Conservation (phyloP, 2,797 vertebrate species). For the Lithobates pipiens region DNA sequence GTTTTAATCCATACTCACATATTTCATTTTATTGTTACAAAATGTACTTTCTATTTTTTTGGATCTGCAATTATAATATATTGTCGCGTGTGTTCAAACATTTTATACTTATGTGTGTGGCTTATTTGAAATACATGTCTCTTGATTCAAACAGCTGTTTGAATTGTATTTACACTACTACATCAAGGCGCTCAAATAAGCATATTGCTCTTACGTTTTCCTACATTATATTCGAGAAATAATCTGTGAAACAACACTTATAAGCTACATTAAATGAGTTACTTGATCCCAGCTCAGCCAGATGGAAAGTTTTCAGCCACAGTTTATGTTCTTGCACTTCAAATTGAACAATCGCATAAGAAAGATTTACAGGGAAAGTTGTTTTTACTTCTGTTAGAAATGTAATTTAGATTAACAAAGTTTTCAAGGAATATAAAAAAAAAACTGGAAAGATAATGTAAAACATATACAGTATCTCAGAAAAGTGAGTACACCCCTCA, state of each 20-base stretch:
- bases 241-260: not conserved
- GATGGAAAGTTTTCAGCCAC: constrained; percentile 16
- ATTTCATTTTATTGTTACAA: no score
- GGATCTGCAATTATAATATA: no score
- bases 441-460: not conserved
- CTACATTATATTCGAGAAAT: not conserved
- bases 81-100: no score
- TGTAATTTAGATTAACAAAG: not conserved
- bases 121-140: no score
- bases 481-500: no score
- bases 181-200: not conserved
- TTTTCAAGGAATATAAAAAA: not conserved
- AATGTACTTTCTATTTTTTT: no score
- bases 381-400: constrained; percentile 1
- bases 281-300: not conserved
- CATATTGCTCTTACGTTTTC: not conserved
- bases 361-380: constrained; percentile 2
- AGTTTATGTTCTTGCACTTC: constrained; percentile 1
- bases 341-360: not conserved
- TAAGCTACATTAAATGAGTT: not conserved
- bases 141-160: no score
- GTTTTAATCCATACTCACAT: no score
- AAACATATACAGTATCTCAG: no score
- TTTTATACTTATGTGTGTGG: no score
- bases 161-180: no score